These are phyloP conservation scores for Chrosomus eos DNA, from an alignment of 2,797 vertebrate genomes.

Conservation along the genomic window DNA sequence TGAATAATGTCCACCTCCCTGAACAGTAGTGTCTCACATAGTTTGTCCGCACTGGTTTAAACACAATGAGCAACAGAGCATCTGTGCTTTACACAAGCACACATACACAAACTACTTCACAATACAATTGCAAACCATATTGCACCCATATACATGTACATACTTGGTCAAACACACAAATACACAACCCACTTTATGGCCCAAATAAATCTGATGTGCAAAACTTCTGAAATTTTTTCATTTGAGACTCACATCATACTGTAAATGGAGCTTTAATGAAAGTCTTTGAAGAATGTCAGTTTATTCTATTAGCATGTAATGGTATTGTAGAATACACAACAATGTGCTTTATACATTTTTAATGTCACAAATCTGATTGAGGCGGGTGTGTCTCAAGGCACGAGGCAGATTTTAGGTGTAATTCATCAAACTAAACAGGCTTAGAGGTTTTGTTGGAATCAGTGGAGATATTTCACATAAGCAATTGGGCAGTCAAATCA, in stretches of 20 bases:
- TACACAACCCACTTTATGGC: conserved; percentile 10
- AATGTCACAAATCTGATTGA: conserved; percentile 13
- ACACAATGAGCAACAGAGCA: conserved; percentile 46
- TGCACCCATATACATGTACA: conserved; percentile 32
- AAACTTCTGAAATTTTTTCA: conserved; percentile 21
- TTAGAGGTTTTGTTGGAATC: background rate
- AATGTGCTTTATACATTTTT: conserved; percentile 3
- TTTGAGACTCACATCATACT: conserved; percentile 2
- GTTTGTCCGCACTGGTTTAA: conserved; percentile 48
- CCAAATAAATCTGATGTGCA: conserved; percentile 15
- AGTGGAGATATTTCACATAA: conserved; percentile 6
- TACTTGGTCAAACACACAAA: conserved; percentile 18
- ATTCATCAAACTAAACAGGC: background rate
- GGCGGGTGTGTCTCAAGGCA: conserved; percentile 42
- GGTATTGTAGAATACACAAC: background rate
- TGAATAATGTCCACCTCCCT: conserved; percentile 52
- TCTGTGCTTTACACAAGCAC: conserved; percentile 37
- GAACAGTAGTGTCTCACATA: conserved; percentile 50
- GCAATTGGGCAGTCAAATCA: background rate
- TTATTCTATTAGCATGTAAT: background rate
- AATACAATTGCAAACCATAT: conserved; percentile 31
- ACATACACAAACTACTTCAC: conserved; percentile 34
- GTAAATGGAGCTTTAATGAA: conserved; percentile 6
- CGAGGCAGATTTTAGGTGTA: conserved; percentile 31
- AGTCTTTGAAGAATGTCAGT: conserved; percentile 15